Percentiles rank a stretch among this genome's conserved stretches.
Evolutionary conservation across 2,797 vertebrate genomes (phyloP).

Genomic region (Pangasius mekongensis): DNA sequence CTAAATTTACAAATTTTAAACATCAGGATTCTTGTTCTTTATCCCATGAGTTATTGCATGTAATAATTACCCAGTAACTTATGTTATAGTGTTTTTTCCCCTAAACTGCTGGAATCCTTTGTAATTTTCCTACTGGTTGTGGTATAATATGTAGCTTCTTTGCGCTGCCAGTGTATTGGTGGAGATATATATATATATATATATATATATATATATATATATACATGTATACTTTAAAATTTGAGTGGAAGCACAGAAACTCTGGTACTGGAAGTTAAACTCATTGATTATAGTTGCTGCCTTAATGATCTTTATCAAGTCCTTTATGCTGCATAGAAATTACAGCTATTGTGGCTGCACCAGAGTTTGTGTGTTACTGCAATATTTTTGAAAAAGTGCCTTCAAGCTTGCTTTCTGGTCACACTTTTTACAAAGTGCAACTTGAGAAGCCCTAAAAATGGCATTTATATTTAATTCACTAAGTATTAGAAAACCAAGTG

Average conservation of each 20-base stretch:
- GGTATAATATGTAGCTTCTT: slow-evolving; percentile 23
- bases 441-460: not conserved
- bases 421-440: slow-evolving; percentile 54
- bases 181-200: too few species aligned
- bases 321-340: not conserved
- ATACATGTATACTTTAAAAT: slow-evolving; percentile 7
- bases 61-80: slow-evolving; percentile 21
- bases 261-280: slow-evolving; percentile 25
- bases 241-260: slow-evolving; percentile 32
- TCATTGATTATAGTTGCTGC: not conserved
- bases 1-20: not conserved
- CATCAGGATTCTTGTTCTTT: slow-evolving; percentile 60
- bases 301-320: not conserved
- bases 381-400: slow-evolving; percentile 3
- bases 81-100: slow-evolving; percentile 22
- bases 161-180: slow-evolving; percentile 9
- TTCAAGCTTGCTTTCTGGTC: slow-evolving; percentile 32
- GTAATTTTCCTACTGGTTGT: not conserved
- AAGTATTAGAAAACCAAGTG: not conserved
- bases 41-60: slow-evolving; percentile 46
- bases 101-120: slow-evolving; percentile 18
- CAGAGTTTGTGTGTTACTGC: slow-evolving; percentile 45
- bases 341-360: not conserved
- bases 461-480: not conserved
- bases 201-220: too few species aligned